Evolutionary conservation across 2,888 invertebrate genomes (phyloP).

Genomic region (Sminthurides aquaticus): DNA sequence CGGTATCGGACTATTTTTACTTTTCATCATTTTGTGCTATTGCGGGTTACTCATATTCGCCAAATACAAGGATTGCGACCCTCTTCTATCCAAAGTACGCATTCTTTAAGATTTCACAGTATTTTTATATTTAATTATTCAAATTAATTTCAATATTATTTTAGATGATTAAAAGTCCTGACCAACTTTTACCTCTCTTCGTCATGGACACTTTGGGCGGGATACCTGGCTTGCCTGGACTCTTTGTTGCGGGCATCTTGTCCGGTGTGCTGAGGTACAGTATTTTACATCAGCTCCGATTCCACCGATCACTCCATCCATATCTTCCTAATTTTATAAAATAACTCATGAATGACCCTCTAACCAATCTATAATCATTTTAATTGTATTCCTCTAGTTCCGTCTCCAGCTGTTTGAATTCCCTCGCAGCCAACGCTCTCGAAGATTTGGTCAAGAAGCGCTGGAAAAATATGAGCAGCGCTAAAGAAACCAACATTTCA

Average conservation of each 20-base stretch:
- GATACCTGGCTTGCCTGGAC: conserved; percentile 65
- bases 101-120: not conserved
- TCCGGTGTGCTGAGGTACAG: conserved; percentile 64
- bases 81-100: conserved; percentile 59
- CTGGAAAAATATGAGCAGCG: conserved; percentile 44
- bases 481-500: conserved; percentile 62
- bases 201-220: conserved; percentile 74
- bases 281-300: conserved; percentile 1
- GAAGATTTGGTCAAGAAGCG: conserved; percentile 34
- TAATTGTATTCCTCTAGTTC: conserved; percentile 57
- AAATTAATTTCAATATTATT: too few relatives aligned
- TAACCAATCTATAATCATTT: not conserved
- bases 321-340: too few relatives aligned
- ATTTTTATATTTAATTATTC: not conserved
- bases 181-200: conserved; percentile 80
- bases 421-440: conserved; percentile 80
- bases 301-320: too few relatives aligned
- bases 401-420: conserved; percentile 89
- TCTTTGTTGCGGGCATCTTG: conserved; percentile 92
- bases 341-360: not conserved
- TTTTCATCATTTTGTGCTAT: conserved; percentile 71
- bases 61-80: conserved; percentile 75
- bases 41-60: conserved; percentile 81
- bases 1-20: conserved; percentile 64
- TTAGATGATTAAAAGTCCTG: conserved; percentile 61